Percentiles rank a stretch among this genome's conserved stretches.
phyloP scores from a whole-genome alignment of 53 echinoderm and acorn worm species.

The Glandiceps talaboti region DNA sequence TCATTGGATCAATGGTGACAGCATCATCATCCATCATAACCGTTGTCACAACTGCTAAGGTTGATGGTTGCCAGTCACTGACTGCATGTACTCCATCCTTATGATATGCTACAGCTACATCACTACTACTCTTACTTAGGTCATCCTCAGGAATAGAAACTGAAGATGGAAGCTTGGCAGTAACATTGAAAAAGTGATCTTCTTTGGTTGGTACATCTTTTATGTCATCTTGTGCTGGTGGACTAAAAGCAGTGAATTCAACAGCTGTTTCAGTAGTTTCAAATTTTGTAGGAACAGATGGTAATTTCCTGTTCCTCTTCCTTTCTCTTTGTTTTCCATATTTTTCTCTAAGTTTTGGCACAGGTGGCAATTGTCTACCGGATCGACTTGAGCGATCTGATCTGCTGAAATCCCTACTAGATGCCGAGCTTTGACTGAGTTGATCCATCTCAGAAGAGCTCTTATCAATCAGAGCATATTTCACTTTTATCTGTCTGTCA shows the following conservation, averaged over 20 bases:
- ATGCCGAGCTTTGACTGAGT: background rate
- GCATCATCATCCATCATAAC: background rate
- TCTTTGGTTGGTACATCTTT: background rate
- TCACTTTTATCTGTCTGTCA: background rate
- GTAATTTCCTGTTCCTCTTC: background rate
- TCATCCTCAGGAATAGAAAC: conserved; percentile 66
- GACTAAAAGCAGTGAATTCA: background rate
- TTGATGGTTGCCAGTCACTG: background rate
- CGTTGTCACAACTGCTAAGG: background rate
- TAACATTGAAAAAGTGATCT: background rate
- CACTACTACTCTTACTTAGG: background rate
- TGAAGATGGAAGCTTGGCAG: conserved; percentile 20
- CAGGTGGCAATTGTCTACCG: background rate
- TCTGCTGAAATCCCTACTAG: background rate
- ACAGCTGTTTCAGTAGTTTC: background rate
- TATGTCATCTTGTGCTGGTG: background rate
- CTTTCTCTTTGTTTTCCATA: background rate
- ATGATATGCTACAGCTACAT: background rate
- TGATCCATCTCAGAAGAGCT: background rate
- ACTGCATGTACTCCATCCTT: background rate
- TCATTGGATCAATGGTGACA: background rate
- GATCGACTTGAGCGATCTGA: background rate
- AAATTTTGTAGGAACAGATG: background rate
- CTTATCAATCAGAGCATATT: background rate
- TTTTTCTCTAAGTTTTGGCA: background rate